phyloP scores from a whole-genome alignment of 2,888 invertebrate species.

The Willowsia nigromaculata region DNA sequence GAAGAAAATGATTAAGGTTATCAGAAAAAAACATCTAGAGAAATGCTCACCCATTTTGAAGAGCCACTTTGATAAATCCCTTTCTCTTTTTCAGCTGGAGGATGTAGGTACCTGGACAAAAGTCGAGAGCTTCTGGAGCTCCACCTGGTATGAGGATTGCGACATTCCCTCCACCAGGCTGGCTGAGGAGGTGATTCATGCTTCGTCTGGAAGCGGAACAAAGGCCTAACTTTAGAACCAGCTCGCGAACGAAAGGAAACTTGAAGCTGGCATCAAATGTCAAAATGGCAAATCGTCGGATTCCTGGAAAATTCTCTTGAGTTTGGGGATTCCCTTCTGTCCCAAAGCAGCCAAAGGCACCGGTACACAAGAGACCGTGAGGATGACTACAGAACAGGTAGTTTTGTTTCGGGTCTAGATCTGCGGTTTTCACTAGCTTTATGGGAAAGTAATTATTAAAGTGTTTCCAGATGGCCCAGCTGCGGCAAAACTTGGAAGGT shows the following conservation, averaged over 20 bases:
- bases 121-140: conserved; percentile 81
- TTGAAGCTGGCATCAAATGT: conserved; percentile 88
- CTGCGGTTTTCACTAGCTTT: conserved; percentile 89
- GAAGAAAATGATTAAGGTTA: no score
- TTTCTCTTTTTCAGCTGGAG: conserved; percentile 88
- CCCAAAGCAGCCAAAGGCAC: conserved; percentile 89
- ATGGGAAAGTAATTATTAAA: conserved; percentile 92
- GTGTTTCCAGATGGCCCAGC: conserved; percentile 86
- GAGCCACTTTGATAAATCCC: conserved; percentile 88
- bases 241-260: conserved; percentile 87
- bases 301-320: conserved; percentile 80
- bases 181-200: conserved; percentile 83
- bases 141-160: conserved; percentile 92
- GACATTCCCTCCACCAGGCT: conserved; percentile 82
- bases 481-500: conserved; percentile 83
- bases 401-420: conserved; percentile 89
- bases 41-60: conserved; percentile 87
- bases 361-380: conserved; percentile 93
- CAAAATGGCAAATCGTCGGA: conserved; percentile 81
- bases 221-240: conserved; percentile 83
- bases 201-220: conserved; percentile 81
- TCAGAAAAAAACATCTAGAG: no score
- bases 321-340: conserved; percentile 81
- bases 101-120: conserved; percentile 88
- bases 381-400: conserved; percentile 88